Base-by-base conservation (phyloP, 2,797 vertebrate genomes). In the Hippoglossus hippoglossus region DNA sequence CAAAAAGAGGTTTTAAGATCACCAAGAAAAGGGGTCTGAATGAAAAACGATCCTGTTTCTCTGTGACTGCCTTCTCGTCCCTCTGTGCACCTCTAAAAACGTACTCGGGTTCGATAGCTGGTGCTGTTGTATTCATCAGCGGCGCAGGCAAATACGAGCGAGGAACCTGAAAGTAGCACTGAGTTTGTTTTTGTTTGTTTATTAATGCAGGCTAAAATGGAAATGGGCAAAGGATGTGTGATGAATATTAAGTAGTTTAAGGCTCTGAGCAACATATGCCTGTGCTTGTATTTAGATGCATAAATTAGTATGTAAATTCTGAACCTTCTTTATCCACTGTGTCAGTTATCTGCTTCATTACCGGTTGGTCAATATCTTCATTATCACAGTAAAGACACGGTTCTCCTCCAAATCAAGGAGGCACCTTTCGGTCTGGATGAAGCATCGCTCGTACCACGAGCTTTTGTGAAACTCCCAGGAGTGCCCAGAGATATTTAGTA, bases 1-100 rank as follows among this genome's bases (percentile, higher is more conserved):
- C 41, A 50, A 49, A 73, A 67, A 59, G 50, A 77, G 54, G 59
- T 58, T 79, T 83, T 59, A 72, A 59, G 67, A 82, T 81, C 64
- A 71, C 63, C 11, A 65, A 54, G 70, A 74, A 87, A 87, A 87
- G 76, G 73, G 73, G 72, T 75, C 67, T 85, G 79, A 77, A 77
- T 81, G 86, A 87, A 76, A 72, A 71, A 88, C 72, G 78, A 84
- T 73, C 67, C 79, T 59, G 61, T 71, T 80, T 49, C 34, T 59
- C 25, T 50, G 52, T 56, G 34, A 54, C 62, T 65, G 52, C 78
- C 62, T 82, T 70, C 44, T 66, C 61, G 31, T 67, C 62, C 49
- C 59, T 54, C 49, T 71, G 55, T 60, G 65, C 62, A 21, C 59
- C 12, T 74, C 54, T 15, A 62, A 24, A 16, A 66, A 59, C 67